phyloP scores from a whole-genome alignment of 2,888 invertebrate species.

The Diplolepis rosae region DNA sequence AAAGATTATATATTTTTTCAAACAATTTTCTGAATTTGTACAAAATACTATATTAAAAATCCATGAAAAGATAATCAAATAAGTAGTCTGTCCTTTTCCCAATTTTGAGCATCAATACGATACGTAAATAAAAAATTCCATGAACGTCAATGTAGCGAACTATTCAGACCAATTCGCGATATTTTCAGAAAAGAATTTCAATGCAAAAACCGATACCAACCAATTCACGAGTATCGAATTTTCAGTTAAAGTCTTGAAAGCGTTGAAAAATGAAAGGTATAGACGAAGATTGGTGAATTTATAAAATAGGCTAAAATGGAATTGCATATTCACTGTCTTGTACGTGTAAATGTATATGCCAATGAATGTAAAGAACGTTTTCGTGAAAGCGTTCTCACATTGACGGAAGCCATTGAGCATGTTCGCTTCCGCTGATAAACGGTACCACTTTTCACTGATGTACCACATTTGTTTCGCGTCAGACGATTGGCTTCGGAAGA shows the following conservation, averaged over 20 bases:
- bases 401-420: constrained; percentile 16
- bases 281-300: not conserved
- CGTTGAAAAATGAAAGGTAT: not conserved
- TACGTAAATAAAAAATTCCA: not conserved
- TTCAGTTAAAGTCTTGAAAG: not conserved
- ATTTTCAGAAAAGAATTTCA: not conserved
- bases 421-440: constrained; percentile 59
- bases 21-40: too few species aligned
- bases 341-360: not conserved
- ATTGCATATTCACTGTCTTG: not conserved
- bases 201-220: not conserved
- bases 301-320: not conserved
- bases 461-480: constrained; percentile 61
- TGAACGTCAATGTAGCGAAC: not conserved
- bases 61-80: too few species aligned
- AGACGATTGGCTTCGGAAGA: constrained; percentile 49
- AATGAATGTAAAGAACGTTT: constrained; percentile 17
- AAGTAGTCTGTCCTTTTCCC: not conserved
- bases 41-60: too few species aligned
- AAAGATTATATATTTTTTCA: too few species aligned
- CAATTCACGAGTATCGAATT: not conserved
- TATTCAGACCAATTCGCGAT: not conserved
- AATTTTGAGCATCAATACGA: not conserved
- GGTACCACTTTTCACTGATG: constrained; percentile 51
- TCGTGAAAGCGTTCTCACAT: constrained; percentile 4